These are phyloP conservation scores for Berghia stephanieae DNA, from an alignment of 1,140 invertebrate species.

Conservation along the genomic window DNA sequence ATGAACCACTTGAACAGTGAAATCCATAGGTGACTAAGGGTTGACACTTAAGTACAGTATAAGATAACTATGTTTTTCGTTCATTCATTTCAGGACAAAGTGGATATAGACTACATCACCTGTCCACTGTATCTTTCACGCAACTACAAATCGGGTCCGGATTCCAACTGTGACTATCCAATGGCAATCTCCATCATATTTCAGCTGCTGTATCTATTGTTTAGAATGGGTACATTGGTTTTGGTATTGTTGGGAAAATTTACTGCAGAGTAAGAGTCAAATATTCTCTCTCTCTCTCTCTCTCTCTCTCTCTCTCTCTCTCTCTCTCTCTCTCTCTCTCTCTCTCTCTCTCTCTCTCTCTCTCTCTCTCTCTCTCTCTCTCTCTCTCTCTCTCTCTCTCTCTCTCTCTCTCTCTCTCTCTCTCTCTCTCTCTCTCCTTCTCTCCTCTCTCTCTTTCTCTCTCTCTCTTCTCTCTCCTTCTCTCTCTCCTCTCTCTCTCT, in stretches of 20 bases:
- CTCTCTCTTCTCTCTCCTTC: too few relatives aligned
- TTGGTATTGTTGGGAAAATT: slow-evolving; percentile 33
- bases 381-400: neutral
- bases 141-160: neutral
- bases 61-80: too few relatives aligned
- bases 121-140: slow-evolving; percentile 20
- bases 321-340: slow-evolving; percentile 19
- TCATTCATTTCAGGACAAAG: slow-evolving; percentile 24
- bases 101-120: neutral
- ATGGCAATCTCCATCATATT: slow-evolving; percentile 39
- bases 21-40: too few relatives aligned
- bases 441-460: too few relatives aligned
- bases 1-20: too few relatives aligned
- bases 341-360: slow-evolving; percentile 15
- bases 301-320: neutral
- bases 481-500: too few relatives aligned
- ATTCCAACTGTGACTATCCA: slow-evolving; percentile 36
- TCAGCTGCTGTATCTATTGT: slow-evolving; percentile 29
- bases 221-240: slow-evolving; percentile 6
- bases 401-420: too few relatives aligned
- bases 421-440: too few relatives aligned
- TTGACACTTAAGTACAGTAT: too few relatives aligned
- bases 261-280: slow-evolving; percentile 28
- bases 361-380: slow-evolving; percentile 19
- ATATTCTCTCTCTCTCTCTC: neutral